Percentiles rank a stretch among this genome's conserved stretches.
Evolutionary conservation across 1,140 invertebrate species (phyloP).

Genomic region (Penaeus chinensis): DNA sequence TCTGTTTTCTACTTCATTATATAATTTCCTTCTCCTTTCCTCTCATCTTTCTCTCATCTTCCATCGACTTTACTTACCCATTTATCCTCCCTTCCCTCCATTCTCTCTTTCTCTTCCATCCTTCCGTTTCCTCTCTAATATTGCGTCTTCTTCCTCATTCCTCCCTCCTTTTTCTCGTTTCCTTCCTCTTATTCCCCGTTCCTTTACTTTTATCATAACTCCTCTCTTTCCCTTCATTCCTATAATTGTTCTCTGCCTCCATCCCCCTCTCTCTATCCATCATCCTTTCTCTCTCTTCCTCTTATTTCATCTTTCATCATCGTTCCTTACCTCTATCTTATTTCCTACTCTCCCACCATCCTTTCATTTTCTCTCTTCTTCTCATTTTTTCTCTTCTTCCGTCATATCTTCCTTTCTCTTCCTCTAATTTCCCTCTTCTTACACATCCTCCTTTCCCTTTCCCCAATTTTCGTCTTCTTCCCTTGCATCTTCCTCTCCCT

Average conservation of each 20-base stretch:
- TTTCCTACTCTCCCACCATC: no score
- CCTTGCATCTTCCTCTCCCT: no score
- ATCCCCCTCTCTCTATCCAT: not conserved
- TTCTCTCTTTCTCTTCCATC: not conserved
- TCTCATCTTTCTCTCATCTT: no score
- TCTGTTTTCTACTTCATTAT: no score
- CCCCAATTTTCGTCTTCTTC: no score
- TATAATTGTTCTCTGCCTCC: no score
- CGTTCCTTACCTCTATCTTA: no score
- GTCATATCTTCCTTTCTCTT: not conserved
- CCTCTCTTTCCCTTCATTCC: not conserved
- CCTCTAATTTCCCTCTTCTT: not conserved
- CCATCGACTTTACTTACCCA: no score
- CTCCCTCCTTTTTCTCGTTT: not conserved
- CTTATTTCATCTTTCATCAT: no score
- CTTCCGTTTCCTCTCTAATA: not conserved
- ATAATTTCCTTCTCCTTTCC: no score
- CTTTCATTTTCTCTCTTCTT: conserved; percentile 1
- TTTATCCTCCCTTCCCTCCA: not conserved
- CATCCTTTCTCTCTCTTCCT: no score
- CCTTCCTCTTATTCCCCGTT: not conserved
- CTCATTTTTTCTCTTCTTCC: conserved; percentile 2
- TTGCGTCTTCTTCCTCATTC: not conserved
- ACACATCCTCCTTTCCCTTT: no score
- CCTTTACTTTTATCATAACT: not conserved